Conservation (phyloP, 2,797 vertebrate genomes). For the Rhabdophis nuchalis region DNA sequence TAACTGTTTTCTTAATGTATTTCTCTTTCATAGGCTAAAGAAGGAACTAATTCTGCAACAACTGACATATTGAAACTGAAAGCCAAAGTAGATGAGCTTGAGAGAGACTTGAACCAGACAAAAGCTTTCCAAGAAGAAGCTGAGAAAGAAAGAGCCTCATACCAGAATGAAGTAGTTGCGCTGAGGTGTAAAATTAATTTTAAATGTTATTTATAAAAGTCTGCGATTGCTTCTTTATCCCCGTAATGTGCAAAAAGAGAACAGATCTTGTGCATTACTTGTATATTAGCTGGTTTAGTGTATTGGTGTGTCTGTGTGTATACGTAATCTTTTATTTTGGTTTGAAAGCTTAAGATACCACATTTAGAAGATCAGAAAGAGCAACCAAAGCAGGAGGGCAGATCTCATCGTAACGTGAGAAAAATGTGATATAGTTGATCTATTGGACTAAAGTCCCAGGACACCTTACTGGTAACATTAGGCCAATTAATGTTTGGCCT, state of each 20-base stretch:
- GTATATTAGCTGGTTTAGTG: not conserved
- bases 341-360: not conserved
- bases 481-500: not conserved
- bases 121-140: constrained; percentile 62
- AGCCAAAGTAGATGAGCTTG: constrained; percentile 67
- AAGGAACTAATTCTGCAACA: constrained; percentile 57
- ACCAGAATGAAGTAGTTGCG: constrained; percentile 64
- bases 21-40: constrained; percentile 63
- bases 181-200: constrained; percentile 73
- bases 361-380: not conserved
- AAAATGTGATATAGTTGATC: not conserved
- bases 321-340: not conserved
- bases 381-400: no score
- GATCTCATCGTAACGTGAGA: not conserved
- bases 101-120: constrained; percentile 65
- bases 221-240: not conserved
- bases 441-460: not conserved
- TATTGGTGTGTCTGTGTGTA: not conserved
- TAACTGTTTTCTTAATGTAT: constrained; percentile 17
- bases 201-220: not conserved
- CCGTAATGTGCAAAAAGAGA: not conserved
- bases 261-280: not conserved
- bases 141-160: constrained; percentile 59
- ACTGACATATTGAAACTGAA: constrained; percentile 65
- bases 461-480: not conserved